phyloP scores from a whole-genome alignment of 2,113 vertebrate species.

The Phaethon lepturus region DNA sequence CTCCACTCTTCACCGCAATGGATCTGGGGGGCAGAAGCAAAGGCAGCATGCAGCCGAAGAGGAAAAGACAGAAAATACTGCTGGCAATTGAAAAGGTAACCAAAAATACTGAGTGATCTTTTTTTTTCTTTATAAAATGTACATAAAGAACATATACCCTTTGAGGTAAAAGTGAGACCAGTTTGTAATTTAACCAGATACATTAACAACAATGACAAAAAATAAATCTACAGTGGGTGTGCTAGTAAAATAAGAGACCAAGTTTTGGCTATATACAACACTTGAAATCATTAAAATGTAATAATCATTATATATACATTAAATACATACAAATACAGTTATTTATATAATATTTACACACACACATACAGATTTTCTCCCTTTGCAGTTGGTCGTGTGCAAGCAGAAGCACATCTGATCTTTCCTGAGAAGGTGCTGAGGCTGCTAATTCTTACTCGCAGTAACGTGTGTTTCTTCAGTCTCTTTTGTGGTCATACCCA shows the following conservation, averaged over 20 bases:
- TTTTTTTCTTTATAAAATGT: slow-evolving; percentile 56
- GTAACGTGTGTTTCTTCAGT: accelerated
- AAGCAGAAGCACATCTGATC: not conserved
- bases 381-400: not conserved
- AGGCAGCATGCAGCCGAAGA: not conserved
- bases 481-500: not conserved
- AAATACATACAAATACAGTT: slow-evolving; percentile 49
- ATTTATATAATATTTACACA: slow-evolving; percentile 53
- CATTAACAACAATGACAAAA: slow-evolving; percentile 25
- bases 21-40: not conserved
- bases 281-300: not conserved
- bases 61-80: not conserved
- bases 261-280: slow-evolving; percentile 3
- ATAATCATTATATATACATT: slow-evolving; percentile 26
- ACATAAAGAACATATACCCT: slow-evolving; percentile 47
- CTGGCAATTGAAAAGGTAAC: not conserved
- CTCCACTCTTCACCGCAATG: accelerated
- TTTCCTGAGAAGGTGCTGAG: slow-evolving; percentile 51
- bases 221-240: not conserved
- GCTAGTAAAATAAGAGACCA: slow-evolving; percentile 33
- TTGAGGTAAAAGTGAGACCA: slow-evolving; percentile 57
- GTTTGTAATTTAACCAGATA: slow-evolving; percentile 33
- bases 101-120: not conserved
- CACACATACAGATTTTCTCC: not conserved
- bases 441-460: not conserved